A percentile compares a stretch with the other conserved stretches of the same genome.
Evolutionary conservation across 2,888 invertebrate species (phyloP).

Genomic region (Drosophila pseudotakahashii): DNA sequence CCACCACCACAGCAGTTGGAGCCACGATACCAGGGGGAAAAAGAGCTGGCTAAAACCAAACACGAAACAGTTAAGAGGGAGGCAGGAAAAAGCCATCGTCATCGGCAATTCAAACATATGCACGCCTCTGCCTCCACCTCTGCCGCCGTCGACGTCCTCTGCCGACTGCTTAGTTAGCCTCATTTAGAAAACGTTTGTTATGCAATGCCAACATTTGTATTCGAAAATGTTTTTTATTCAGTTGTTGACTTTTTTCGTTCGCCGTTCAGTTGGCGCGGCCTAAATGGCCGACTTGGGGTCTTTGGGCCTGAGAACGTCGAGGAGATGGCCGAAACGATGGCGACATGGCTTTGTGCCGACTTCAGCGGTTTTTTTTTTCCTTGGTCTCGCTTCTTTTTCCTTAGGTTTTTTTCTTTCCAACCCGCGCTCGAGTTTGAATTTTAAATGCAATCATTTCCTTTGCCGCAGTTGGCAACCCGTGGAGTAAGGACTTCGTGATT

Average conservation of each 20-base stretch:
- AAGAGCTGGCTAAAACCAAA: constrained; percentile 67
- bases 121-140: constrained; percentile 58
- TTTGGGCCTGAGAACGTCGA: constrained; percentile 39
- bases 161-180: constrained; percentile 74
- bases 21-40: constrained; percentile 50
- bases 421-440: constrained; percentile 77
- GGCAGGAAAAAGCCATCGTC: constrained; percentile 73
- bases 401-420: background rate
- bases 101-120: constrained; percentile 80
- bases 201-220: constrained; percentile 83
- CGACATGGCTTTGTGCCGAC: constrained; percentile 72
- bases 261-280: constrained; percentile 63
- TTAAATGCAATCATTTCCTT: constrained; percentile 83
- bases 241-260: constrained; percentile 66
- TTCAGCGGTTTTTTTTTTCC: constrained; percentile 61
- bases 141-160: constrained; percentile 22
- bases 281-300: constrained; percentile 68
- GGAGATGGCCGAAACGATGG: constrained; percentile 47
- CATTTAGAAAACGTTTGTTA: constrained; percentile 81
- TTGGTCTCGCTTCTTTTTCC: constrained; percentile 1
- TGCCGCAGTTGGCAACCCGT: constrained; percentile 58
- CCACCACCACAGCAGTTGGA: constrained; percentile 64
- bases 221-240: constrained; percentile 80
- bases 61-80: constrained; percentile 76
- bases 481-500: constrained; percentile 75